Conservation (phyloP, 2,113 vertebrate species). For the Marcusenius ussheri region DNA sequence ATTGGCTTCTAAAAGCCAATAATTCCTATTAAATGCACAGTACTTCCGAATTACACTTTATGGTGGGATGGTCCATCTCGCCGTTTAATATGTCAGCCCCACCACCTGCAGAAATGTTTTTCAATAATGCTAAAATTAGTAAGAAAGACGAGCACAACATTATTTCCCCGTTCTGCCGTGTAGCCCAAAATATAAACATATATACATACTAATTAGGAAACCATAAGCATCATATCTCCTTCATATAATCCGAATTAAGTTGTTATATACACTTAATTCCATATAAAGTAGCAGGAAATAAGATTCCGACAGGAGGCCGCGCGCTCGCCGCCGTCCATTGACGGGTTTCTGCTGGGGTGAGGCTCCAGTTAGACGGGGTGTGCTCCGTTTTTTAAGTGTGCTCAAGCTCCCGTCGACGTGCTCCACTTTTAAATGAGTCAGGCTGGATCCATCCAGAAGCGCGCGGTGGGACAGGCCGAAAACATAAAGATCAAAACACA, state of each 20-base stretch:
- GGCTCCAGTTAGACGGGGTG: constrained; percentile 11
- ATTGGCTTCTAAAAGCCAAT: neutral
- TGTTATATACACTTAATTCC: constrained; percentile 18
- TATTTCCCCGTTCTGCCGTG: neutral
- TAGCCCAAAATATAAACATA: neutral
- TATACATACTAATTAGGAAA: constrained; percentile 2
- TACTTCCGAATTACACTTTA: neutral
- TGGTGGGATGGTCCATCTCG: constrained; percentile 25
- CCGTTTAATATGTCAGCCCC: constrained; percentile 47
- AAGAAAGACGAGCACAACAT: neutral
- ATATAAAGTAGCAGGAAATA: neutral
- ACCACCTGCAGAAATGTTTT: constrained; percentile 29
- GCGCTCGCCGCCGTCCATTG: neutral
- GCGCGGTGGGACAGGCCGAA: neutral
- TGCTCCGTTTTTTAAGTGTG: constrained; percentile 17
- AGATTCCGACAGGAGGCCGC: neutral
- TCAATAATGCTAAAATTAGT: neutral
- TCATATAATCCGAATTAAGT: constrained; percentile 38
- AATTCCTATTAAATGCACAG: constrained; percentile 30
- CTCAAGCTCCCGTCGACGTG: constrained; percentile 13
- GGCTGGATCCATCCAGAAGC: neutral
- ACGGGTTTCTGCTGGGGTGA: neutral
- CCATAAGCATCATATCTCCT: constrained; percentile 19
- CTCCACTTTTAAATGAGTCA: constrained; percentile 15
- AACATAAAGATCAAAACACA: neutral